Evolutionary conservation across 2,797 vertebrate genomes (phyloP), one percentile per base, ranked within the genome.

Genomic region (Cichlasoma orientale): DNA sequence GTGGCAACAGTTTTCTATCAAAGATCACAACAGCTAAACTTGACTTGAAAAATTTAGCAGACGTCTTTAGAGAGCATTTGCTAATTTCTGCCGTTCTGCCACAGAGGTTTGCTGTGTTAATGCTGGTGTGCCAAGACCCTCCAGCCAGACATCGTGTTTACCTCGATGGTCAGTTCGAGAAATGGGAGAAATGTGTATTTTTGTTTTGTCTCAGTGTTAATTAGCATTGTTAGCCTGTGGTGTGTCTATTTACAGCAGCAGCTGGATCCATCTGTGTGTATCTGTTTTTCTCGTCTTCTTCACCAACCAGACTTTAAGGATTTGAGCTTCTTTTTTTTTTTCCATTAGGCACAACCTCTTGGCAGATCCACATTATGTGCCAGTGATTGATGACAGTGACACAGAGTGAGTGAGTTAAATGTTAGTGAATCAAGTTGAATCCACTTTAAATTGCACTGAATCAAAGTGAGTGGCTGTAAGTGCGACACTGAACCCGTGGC

Each of bases 371-470:
- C 61, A 8, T 68, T 9, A 69, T 50, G 88, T 85, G 83, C 80
- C 84, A 79, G 59, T 55, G 77, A 86, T 74, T 70, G 59, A 68
- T 19, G 80, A 86, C 84, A 19, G 79, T 57, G 75, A 79, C 87
- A 77, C 77, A 29, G 63, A 68, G 23, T 38, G 87, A 84, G 73
- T n/a, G 85, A 83, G 75, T 72, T 54, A 54, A 74, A 76, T 38
- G 66, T 86, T 78, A 84, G 74, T 78, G 83, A 85, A 82, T 85
- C 68, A 5, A 87, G 75, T 75, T 27, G 56, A 87, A 72, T 75
- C 87, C 80, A 82, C 79, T 85, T 90, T 76, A 77, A 87, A 89
- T 92, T 93, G 93, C 92, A 94, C 93, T 93, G 90, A 93, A 84
- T 91, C 81, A 63, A 77, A 86, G 79, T 53, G 47, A 82, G 77